A percentile compares a stretch with the other conserved stretches of the same genome.
These are phyloP conservation scores for Oncorhynchus mykiss DNA, from an alignment of 2,113 vertebrate genomes.

Conservation along the genomic window DNA sequence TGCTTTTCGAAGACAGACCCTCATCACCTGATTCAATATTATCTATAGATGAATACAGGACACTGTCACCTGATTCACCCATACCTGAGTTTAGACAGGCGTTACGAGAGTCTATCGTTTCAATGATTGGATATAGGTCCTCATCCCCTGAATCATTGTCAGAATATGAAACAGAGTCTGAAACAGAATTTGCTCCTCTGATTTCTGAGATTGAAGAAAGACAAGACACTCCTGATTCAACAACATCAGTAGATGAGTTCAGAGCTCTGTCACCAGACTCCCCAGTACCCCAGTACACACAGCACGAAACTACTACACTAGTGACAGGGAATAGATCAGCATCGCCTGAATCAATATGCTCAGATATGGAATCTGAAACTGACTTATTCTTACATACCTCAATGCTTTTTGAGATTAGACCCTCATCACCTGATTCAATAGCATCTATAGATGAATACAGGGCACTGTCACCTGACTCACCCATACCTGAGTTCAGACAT, in stretches of 20 bases:
- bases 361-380: constrained; percentile 10
- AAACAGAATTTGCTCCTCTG: too few species aligned
- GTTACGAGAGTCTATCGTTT: too few species aligned
- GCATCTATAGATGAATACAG: constrained; percentile 6
- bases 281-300: constrained; percentile 30
- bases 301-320: background rate
- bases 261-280: constrained; percentile 40
- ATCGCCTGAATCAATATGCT: constrained; percentile 24
- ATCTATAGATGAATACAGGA: constrained; percentile 4
- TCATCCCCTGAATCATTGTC: too few species aligned
- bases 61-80: constrained; percentile 29
- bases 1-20: constrained; percentile 11
- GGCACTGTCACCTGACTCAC: constrained; percentile 26
- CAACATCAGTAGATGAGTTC: too few species aligned
- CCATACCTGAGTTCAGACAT: constrained; percentile 20
- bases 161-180: background rate
- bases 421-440: constrained; percentile 30
- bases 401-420: constrained; percentile 10
- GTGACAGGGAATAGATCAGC: constrained; percentile 29
- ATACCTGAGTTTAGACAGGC: constrained; percentile 27
- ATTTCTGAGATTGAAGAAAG: too few species aligned
- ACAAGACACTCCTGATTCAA: too few species aligned
- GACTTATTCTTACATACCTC: background rate
- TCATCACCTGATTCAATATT: constrained; percentile 32
- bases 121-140: too few species aligned